Percentiles rank a stretch among this genome's conserved stretches.
phyloP scores from a whole-genome alignment of 2,888 invertebrate species.

The Coleophora deauratella region DNA sequence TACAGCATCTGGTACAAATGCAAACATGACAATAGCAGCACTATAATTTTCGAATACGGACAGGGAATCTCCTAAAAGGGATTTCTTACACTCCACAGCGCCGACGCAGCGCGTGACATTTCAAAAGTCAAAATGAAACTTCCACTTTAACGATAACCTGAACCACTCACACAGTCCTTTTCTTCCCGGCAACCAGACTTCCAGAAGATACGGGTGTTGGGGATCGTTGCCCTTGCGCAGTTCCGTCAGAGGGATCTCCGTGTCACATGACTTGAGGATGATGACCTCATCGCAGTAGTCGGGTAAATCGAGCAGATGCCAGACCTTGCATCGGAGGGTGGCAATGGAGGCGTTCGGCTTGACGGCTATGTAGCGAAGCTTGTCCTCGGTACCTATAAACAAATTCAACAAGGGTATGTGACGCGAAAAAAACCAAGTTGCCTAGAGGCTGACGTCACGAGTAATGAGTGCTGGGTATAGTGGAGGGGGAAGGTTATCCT shows the following conservation, averaged over 20 bases:
- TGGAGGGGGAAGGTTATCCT: too few relatives aligned
- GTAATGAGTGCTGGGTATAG: too few relatives aligned
- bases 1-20: too few relatives aligned
- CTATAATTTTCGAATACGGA: too few relatives aligned
- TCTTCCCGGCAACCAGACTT: constrained; percentile 49
- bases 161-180: constrained; percentile 1
- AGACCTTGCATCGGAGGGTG: constrained; percentile 54
- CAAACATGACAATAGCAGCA: too few relatives aligned
- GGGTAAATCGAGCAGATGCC: constrained; percentile 55
- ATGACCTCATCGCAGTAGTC: constrained; percentile 63
- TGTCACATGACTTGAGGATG: constrained; percentile 38
- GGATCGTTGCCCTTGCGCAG: constrained; percentile 57
- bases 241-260: constrained; percentile 47
- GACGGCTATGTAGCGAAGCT: constrained; percentile 50
- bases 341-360: constrained; percentile 47
- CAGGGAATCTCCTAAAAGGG: too few relatives aligned
- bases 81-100: too few relatives aligned
- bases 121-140: constrained; percentile 10
- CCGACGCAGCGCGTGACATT: too few relatives aligned
- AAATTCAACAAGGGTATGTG: neutral
- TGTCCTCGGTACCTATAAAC: constrained; percentile 40
- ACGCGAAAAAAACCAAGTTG: neutral
- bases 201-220: constrained; percentile 48
- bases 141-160: constrained; percentile 19
- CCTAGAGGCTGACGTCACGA: neutral